Conservation (phyloP, 2,888 invertebrate species). For the Hedya salicella region DNA sequence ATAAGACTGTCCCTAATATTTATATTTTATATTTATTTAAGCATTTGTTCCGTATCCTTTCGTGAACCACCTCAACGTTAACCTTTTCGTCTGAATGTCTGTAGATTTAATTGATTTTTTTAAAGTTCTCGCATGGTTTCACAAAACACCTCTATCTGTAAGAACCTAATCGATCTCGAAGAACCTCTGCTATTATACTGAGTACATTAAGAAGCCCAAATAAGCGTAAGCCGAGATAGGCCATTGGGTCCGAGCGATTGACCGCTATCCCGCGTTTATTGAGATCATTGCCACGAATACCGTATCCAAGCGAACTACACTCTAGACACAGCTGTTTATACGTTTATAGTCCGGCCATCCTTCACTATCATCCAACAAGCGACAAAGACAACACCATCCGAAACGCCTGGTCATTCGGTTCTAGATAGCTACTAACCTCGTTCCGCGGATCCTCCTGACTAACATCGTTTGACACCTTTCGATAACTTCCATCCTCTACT, state of each 20-base stretch:
- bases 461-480: neutral
- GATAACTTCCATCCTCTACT: constrained; percentile 22
- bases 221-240: constrained; percentile 20
- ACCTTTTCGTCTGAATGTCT: no score
- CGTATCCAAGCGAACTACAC: constrained; percentile 54
- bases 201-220: neutral
- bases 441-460: constrained; percentile 8
- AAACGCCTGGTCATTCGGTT: neutral
- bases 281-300: constrained; percentile 61
- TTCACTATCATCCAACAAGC: constrained; percentile 12
- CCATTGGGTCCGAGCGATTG: constrained; percentile 29
- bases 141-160: neutral
- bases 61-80: no score
- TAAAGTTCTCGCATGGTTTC: no score
- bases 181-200: no score
- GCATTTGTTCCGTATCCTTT: no score
- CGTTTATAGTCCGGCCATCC: constrained; percentile 12
- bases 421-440: constrained; percentile 3
- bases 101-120: no score
- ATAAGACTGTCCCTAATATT: no score
- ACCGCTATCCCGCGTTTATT: constrained; percentile 45
- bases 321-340: constrained; percentile 10
- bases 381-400: constrained; percentile 21
- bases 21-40: no score
- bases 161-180: neutral